Evolutionary conservation across 2,888 invertebrate species (phyloP), one percentile per base, ranked within the genome.

Genomic region (Noctua fimbriata): DNA sequence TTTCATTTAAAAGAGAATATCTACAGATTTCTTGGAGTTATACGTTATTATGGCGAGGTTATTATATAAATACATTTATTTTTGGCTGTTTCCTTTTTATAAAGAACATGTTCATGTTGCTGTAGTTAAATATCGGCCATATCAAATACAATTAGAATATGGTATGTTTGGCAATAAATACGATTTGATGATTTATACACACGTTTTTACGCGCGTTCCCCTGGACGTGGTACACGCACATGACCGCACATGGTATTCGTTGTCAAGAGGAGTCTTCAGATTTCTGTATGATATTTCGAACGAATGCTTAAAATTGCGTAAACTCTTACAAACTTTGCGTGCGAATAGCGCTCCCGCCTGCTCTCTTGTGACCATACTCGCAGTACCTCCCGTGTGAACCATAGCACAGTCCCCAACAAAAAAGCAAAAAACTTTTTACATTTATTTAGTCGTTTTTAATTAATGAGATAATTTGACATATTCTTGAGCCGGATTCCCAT

Each of bases 1-100:
- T 18, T 79, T 83, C 10, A 52, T 65, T 69, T 52, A n/a, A 70
- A 47, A 65, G 36, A 65, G 44, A 60, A 69, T 41, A 21, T 36
- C 52, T 75, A 69, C 74, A 44, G 28, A 72, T 79, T 79, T 63
- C 36, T 72, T 71, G 47, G 41, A 55, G 63, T 49, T 44, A 55
- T 78, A 41, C 24, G 32, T 73, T 28, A 49, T 36, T 18, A 71
- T 36, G 67, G 58, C n/a, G 32, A n/a, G 41, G 32, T 44, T 67
- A 36, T 44, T 58, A 52, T 24, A 52, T 24, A 10, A 21, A 52
- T 52, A 41, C 7, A 58, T 67, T 41, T 58, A 7, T 47, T 24
- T 76, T 58, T 41, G 18, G n/a, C 16, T 55, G 41, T 41, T n/a
- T 14, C 24, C n/a, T 66, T 69, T 16, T 60, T 21, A 9, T 16